Base-by-base conservation (phyloP, 2,113 vertebrate species). In the Dipodomys ordii region DNA sequence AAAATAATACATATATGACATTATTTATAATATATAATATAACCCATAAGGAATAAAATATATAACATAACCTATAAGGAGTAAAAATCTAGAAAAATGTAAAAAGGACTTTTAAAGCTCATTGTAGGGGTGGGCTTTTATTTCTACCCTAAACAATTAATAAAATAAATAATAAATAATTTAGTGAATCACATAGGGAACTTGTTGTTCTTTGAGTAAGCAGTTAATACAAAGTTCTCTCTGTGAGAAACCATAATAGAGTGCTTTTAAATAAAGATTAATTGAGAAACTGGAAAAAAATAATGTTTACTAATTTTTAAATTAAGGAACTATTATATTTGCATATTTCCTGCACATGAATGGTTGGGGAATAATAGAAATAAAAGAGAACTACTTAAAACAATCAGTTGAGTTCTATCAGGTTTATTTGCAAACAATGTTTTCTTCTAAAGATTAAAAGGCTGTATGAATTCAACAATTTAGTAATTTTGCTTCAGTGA, bases 401-500 rank as follows among this genome's bases (percentile, higher is more conserved):
- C 62, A 86, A 83, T 82, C 60, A 9, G 28, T 46, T 76, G 30
- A 65, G 16, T 84, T 88, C 74, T 91, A 71, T 80, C 74, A 89
- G 39, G 83, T 78, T 84, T 87, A 94, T 89, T 64, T 83, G 19
- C 87, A 96, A 93, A 88, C 18, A 67, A 60, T 76, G 6, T 73
- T 91, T 79, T n/a, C 12, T 53, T 13, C 57, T 35, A 44, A 76
- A 82, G n/a, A 93, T 72, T 62, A 82, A 89, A 82, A 84, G 39
- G 27, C 60, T 72, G 6, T 73, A 53, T 60, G 67, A 91, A 94
- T 95, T 82, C 87, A 78, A 90, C 67, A 87, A 64, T 94, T 78
- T 76, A 93, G 57, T 71, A 72, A 80, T 92, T 96, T 95, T 62
- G 32, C 49, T 91, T 83, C 89, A 65, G 44, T 69, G 32, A 87